Percentiles rank a stretch among this genome's conserved stretches.
phyloP scores from a whole-genome alignment of 2,888 invertebrate genomes.

The Eupithecia vulgata region DNA sequence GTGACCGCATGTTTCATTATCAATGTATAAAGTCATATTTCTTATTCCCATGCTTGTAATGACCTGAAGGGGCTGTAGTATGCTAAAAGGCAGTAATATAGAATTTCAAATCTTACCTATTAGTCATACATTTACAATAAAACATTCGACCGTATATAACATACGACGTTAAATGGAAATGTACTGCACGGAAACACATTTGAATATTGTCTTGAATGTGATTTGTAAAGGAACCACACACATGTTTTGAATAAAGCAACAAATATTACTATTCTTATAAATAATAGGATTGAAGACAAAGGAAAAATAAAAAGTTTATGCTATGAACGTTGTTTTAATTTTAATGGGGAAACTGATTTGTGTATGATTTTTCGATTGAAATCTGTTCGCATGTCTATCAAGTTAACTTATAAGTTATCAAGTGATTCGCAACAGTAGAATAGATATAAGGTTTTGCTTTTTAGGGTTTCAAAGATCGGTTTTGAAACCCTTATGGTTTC shows the following conservation, averaged over 20 bases:
- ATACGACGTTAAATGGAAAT: conserved; percentile 58
- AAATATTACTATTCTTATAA: conserved; percentile 36
- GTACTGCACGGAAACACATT: conserved; percentile 58
- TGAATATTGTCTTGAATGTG: conserved; percentile 53
- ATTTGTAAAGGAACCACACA: conserved; percentile 52
- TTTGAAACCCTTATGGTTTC: too few relatives aligned
- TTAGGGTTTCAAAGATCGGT: too few relatives aligned
- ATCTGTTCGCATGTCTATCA: conserved; percentile 3
- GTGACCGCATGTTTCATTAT: background rate
- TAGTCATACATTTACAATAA: conserved; percentile 48
- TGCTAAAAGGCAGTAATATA: conserved; percentile 32
- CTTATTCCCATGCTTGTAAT: conserved; percentile 18
- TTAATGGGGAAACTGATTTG: conserved; percentile 6
- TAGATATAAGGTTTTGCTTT: background rate
- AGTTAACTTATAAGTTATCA: background rate
- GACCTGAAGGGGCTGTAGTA: conserved; percentile 19
- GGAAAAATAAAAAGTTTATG: conserved; percentile 28
- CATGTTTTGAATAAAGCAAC: conserved; percentile 45
- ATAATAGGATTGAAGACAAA: conserved; percentile 33
- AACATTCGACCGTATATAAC: conserved; percentile 47
- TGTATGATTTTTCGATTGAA: background rate
- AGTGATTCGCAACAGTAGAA: background rate
- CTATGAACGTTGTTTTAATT: conserved; percentile 23
- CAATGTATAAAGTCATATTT: conserved; percentile 13
- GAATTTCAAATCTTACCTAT: conserved; percentile 43